phyloP scores from a whole-genome alignment of 2,113 vertebrate genomes.

The Garra rufa region DNA sequence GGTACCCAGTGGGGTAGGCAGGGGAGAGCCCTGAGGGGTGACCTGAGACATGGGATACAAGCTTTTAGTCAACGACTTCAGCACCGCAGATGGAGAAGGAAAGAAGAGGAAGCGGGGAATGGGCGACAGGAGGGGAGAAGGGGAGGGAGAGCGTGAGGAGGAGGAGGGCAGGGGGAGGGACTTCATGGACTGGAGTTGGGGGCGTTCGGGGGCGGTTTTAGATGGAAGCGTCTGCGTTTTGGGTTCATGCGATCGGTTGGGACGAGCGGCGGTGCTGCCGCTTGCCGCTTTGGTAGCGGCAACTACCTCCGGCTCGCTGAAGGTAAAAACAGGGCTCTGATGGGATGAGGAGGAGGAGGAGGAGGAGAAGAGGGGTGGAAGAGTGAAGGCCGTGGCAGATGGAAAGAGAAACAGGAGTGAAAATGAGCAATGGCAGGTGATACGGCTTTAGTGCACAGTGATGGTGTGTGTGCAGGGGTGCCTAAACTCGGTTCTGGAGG shows the following conservation, averaged over 20 bases:
- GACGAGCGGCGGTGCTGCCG: slow-evolving; percentile 70
- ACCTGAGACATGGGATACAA: slow-evolving; percentile 84
- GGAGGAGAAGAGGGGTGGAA: slow-evolving; percentile 63
- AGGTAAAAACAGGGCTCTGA: slow-evolving; percentile 92
- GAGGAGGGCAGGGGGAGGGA: slow-evolving; percentile 82
- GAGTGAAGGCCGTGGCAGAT: slow-evolving; percentile 54
- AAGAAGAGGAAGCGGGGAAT: slow-evolving; percentile 81
- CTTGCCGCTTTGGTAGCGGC: slow-evolving; percentile 72
- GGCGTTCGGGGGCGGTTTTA: slow-evolving; percentile 79
- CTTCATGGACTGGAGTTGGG: slow-evolving; percentile 85
- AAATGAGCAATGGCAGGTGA: slow-evolving; percentile 49
- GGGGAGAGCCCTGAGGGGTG: slow-evolving; percentile 88
- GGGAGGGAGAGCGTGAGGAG: slow-evolving; percentile 79
- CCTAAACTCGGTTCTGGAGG: too few species aligned
- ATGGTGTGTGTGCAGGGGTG: slow-evolving; percentile 22
- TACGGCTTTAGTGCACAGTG: slow-evolving; percentile 39
- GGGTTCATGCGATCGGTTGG: slow-evolving; percentile 77
- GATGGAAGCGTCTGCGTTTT: slow-evolving; percentile 91
- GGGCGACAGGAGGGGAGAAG: slow-evolving; percentile 80
- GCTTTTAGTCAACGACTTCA: slow-evolving; percentile 82
- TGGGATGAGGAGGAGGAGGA: slow-evolving; percentile 67
- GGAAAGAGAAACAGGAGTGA: slow-evolving; percentile 52
- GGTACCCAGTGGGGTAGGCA: slow-evolving; percentile 86
- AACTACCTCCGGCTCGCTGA: slow-evolving; percentile 84
- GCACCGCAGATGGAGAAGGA: slow-evolving; percentile 81